These are phyloP conservation scores for Himalopsyche japonica DNA, from an alignment of 2,888 invertebrate species.

Conservation along the genomic window DNA sequence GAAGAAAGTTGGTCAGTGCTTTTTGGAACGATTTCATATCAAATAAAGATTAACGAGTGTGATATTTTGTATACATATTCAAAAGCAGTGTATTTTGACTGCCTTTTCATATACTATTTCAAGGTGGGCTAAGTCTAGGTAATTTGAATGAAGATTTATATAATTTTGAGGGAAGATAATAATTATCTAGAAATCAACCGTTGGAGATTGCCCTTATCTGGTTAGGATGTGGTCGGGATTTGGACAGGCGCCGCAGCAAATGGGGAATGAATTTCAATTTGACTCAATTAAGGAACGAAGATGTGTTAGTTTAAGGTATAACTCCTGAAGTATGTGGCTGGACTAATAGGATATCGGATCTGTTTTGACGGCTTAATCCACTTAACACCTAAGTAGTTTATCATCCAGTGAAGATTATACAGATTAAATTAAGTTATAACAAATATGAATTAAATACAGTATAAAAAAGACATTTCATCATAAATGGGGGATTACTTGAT, in stretches of 20 bases:
- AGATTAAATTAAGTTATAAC: neutral
- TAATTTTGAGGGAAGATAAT: neutral
- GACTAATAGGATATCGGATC: neutral
- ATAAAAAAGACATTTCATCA: too few species aligned
- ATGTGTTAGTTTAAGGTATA: neutral
- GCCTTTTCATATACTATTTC: too few species aligned
- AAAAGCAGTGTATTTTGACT: too few species aligned
- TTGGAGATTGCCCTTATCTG: neutral
- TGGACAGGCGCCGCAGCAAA: slow-evolving; percentile 17
- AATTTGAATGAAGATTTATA: neutral
- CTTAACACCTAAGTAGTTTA: neutral
- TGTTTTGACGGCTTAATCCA: neutral
- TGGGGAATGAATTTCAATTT: slow-evolving; percentile 28
- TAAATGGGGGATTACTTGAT: too few species aligned
- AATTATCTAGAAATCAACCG: neutral
- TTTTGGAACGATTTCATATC: too few species aligned
- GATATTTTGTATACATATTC: too few species aligned
- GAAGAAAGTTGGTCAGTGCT: too few species aligned
- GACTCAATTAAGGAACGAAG: slow-evolving; percentile 13
- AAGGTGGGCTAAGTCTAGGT: too few species aligned
- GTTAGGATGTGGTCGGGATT: neutral
- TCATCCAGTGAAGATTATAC: neutral
- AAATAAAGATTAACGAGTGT: too few species aligned
- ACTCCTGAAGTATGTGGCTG: neutral
- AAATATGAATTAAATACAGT: neutral